Evolutionary conservation across 2,113 vertebrate species (phyloP), one percentile per base, ranked within the genome.

Genomic region (Phainopepla nitens): DNA sequence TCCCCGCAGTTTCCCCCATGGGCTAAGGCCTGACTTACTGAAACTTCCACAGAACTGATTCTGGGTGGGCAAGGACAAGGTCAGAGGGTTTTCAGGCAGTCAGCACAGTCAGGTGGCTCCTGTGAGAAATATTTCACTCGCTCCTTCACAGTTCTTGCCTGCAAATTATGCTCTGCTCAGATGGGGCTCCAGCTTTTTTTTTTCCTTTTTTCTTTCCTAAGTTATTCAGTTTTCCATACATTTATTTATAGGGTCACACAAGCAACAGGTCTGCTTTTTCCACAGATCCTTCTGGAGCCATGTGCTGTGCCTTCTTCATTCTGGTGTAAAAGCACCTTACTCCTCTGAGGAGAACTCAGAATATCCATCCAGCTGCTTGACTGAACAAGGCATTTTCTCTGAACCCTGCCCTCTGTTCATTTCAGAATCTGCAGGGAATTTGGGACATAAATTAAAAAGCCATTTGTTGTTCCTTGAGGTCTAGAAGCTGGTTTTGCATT

Each of bases 401-500:
- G 70, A 77, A 82, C 85, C 71, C 51, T 91, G 65, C 64, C 81
- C 58, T 89, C 73, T 7, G 9, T 54, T 91, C 54, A n/a, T 77
- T 87, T 78, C 39, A 57, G 64, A 79, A 79, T 58, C 89, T 50
- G 31, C 75, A 71, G 4, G 79, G 82, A 85, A 71, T 85, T 87
- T 62, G 82, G 53, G 82, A 85, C 23, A 22, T 94, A 82, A 92
- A 94, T 92, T 83, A 66, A 82, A 87, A 87, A 77, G 53, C 39
- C 54, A 16, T 68, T 92, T 79, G 61, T 42, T 87, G 70, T 61
- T 95, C 72, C 47, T 82, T 33, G 51, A 64, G 60, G 47, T 82
- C 42, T 85, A 9, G 90, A 35, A 95, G 65, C 66, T 85, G 82
- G 41, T 82, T 92, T 96, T 92, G 85, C 57, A 24, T 93, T 93